Percentiles rank a stretch among this genome's conserved stretches.
phyloP scores from a whole-genome alignment of 2,797 vertebrate species.

The Mionectes olivaceus region DNA sequence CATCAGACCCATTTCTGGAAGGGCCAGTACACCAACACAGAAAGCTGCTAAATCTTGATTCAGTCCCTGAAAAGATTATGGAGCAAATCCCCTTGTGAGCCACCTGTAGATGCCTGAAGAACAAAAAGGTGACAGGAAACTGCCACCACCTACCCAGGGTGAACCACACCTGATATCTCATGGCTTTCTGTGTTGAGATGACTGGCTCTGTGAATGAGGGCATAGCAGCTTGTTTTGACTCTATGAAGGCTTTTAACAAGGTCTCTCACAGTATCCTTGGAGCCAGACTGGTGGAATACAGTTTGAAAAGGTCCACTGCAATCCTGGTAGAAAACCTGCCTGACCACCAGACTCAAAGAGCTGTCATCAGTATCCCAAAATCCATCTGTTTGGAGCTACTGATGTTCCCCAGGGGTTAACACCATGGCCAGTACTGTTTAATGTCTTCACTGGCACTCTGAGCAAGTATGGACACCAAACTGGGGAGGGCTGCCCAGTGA shows the following conservation, averaged over 20 bases:
- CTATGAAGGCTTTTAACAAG: neutral
- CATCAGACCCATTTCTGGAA: neutral
- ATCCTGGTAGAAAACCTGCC: neutral
- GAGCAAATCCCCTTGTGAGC: neutral
- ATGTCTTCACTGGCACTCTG: neutral
- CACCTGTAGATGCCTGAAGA: neutral
- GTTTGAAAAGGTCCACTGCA: neutral
- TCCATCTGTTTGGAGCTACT: neutral
- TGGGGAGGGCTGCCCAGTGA: neutral
- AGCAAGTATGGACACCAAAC: neutral
- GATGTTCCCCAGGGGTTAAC: neutral
- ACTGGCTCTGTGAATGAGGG: fast-evolving
- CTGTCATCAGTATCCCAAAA: neutral
- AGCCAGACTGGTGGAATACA: neutral
- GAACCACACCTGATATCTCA: neutral
- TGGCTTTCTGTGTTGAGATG: neutral
- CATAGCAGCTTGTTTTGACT: neutral
- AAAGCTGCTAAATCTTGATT: neutral
- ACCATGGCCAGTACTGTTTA: neutral
- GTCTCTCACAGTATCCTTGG: neutral
- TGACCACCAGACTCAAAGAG: neutral
- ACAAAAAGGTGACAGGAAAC: neutral
- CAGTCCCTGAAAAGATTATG: neutral
- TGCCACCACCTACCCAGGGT: neutral
- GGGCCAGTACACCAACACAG: neutral